phyloP scores from a whole-genome alignment of 2,797 vertebrate species.

The Adrianichthys oophorus region DNA sequence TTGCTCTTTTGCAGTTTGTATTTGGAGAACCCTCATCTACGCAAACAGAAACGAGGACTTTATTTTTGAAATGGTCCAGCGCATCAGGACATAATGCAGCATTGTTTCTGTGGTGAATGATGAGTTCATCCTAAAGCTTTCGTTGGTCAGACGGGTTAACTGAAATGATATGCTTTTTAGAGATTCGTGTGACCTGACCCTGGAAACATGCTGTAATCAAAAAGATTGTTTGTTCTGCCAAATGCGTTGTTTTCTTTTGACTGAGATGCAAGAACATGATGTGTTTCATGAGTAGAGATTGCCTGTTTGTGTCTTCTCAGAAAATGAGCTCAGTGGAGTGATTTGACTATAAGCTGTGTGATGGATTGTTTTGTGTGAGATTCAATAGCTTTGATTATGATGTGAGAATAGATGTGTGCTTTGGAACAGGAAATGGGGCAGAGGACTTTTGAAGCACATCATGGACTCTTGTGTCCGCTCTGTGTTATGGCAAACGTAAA shows the following conservation, averaged over 20 bases:
- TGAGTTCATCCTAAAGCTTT: neutral
- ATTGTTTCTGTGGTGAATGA: neutral
- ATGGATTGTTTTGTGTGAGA: slow-evolving; percentile 37
- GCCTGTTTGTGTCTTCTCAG: slow-evolving; percentile 12
- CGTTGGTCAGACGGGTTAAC: neutral
- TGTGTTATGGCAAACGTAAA: neutral
- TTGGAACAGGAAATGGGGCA: neutral
- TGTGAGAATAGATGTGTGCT: slow-evolving; percentile 20
- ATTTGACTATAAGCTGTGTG: slow-evolving; percentile 38
- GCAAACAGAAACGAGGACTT: no score
- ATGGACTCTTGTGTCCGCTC: neutral
- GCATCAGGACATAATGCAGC: no score
- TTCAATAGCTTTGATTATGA: slow-evolving; percentile 60
- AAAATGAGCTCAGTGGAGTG: slow-evolving; percentile 9
- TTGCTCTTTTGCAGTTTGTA: no score
- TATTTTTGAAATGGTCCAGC: no score
- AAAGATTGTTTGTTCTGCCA: slow-evolving; percentile 5
- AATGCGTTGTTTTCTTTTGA: neutral
- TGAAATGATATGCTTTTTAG: slow-evolving; percentile 1
- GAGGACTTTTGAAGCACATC: neutral
- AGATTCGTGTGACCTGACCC: slow-evolving; percentile 4
- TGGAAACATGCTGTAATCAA: slow-evolving; percentile 33
- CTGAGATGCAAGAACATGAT: slow-evolving; percentile 19
- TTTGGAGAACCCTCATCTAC: no score
- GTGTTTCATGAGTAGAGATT: slow-evolving; percentile 6